Evolutionary conservation across 2,113 vertebrate genomes (phyloP).

Genomic region (Sciurus niger): DNA sequence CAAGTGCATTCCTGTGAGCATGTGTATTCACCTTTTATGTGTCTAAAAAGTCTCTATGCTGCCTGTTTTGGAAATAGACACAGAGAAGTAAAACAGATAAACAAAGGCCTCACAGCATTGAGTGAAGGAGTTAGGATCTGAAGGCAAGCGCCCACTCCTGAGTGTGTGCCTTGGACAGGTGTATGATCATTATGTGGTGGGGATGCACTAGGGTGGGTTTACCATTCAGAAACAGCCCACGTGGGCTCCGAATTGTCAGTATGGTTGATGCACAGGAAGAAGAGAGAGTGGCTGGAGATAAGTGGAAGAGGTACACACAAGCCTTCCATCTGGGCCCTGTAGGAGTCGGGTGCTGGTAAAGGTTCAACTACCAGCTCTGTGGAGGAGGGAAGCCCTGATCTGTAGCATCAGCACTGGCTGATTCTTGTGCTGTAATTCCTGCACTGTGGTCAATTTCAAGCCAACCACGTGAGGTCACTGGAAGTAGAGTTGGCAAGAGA

Average conservation of each 20-base stretch:
- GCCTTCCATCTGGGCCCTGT: accelerated
- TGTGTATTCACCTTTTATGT: background rate
- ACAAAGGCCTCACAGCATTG: no score
- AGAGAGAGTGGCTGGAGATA: background rate
- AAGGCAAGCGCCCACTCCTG: background rate
- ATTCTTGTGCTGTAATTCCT: background rate
- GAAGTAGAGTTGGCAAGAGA: background rate
- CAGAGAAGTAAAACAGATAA: background rate
- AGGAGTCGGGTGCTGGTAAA: background rate
- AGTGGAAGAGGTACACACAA: accelerated
- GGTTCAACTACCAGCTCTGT: background rate
- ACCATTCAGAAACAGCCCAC: background rate
- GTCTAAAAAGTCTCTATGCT: background rate
- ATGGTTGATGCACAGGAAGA: background rate
- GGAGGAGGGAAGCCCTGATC: background rate
- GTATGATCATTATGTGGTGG: accelerated
- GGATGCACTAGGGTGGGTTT: accelerated
- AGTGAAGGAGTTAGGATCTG: background rate
- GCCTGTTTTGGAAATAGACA: background rate
- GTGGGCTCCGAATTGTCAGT: background rate
- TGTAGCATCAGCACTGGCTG: background rate
- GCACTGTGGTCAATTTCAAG: no score
- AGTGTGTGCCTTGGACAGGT: background rate
- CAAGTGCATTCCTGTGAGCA: background rate
- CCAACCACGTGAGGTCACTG: background rate